Base-by-base conservation (phyloP, 2,797 vertebrate species). In the Tarsius wallacei region DNA sequence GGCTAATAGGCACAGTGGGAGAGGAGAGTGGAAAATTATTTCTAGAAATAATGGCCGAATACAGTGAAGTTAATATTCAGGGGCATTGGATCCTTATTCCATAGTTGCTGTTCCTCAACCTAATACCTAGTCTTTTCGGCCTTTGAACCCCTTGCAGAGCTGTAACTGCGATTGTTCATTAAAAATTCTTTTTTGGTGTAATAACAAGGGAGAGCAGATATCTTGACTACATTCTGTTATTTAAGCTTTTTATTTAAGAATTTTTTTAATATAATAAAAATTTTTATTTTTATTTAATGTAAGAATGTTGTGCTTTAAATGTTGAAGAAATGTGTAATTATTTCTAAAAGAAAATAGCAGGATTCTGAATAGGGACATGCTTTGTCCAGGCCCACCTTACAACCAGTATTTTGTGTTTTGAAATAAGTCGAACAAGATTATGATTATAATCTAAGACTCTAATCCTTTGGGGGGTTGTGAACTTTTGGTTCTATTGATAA, bases 11-110 rank as follows among this genome's bases (percentile, higher is more conserved):
- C 8, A 31, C 11, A 90, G 13, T 5, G n/a, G 31, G 15, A 78
- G 87, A 83, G 24, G 87, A 83, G 24, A 87, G 80, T 49, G 70
- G 51, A 90, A 51, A 64, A 86, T 85, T 77, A 36, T 71, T 95
- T 87, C 33, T 82, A 64, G n/a, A n/a, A 93, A 55, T 31, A 74
- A 31, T n/a, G 86, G 81, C 17, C 66, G 70, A 80, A 51, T 24
- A 28, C 5, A 63, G 15, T 53, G n/a, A 68, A 55, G 28, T 36
- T 80, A 86, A 36, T 42, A 90, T 66, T 31, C 36, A 76, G 49
- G 28, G 36, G 11, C 7, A 19, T 0, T 76, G 13, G 24, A 42
- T 74, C 81, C 28, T 36, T 81, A 5, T 76, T 61, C 24, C 4
- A 49, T 3, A 55, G 12, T 5, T 84, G 73, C 19, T 74, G 36